Evolutionary conservation across 2,888 invertebrate species (phyloP), one percentile per base, ranked within the genome.

Genomic region (Hemithea aestivaria): DNA sequence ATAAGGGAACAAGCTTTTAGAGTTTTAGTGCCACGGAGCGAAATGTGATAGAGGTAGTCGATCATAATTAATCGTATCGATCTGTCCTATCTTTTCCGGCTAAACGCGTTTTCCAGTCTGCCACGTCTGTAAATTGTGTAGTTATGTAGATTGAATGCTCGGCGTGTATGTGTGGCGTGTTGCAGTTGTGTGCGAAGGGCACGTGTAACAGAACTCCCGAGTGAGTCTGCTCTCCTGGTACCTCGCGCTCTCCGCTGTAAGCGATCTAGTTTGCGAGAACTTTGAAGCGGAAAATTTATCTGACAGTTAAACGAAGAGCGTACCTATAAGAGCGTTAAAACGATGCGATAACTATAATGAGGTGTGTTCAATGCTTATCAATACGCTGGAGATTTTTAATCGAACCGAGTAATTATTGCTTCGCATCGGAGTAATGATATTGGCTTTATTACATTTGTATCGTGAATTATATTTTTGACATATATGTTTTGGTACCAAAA

Each of bases 41-140:
- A 25, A 7, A 20, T 16, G 1, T 1, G 3, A 27, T 28, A 30
- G 11, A 20, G 10, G 29, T 22, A 20, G 33, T 33, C 30, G 33
- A 27, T 44, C 30, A 42, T 40, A 54, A 45, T 37, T 49, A 52
- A 58, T 56, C 45, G 48, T 67, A 76, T 75, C 62, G 72, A 76
- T 68, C 65, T 66, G 55, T 67, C 59, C 60, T 62, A 72, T 73
- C 66, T 78, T 77, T 80, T 72, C 72, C 72, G 63, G 60, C 57
- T 66, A 73, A 75, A 73, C 65, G 69, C 69, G 62, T 76, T 78
- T 79, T 72, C 76, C 73, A 72, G 72, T 75, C 73, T 73, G 56
- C 61, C 70, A 73, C 68, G 65, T 65, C 58, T 78, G 69, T 75
- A 70, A 65, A 57, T 57, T 62, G 53, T 61, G 41, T 58, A 16